Conservation (phyloP, 2,888 invertebrate species). For the Danaus chrysippus region DNA sequence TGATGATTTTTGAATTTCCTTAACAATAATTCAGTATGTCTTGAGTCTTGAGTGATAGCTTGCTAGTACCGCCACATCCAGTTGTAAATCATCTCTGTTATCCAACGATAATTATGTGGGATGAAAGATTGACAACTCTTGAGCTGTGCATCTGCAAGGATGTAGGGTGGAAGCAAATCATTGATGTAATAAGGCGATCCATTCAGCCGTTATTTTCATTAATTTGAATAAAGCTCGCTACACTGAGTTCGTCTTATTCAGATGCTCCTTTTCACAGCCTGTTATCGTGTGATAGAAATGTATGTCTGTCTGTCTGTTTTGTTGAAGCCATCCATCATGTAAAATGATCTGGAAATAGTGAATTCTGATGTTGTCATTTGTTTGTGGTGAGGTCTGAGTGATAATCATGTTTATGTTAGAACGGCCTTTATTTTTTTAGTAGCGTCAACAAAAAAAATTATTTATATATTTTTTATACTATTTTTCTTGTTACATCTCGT, state of each 20-base stretch:
- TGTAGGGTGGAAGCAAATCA: constrained; percentile 38
- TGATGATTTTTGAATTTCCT: no score
- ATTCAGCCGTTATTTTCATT: constrained; percentile 25
- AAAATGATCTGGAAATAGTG: neutral
- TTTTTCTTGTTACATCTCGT: no score
- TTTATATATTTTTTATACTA: neutral
- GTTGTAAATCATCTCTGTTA: constrained; percentile 36
- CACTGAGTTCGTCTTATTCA: constrained; percentile 5
- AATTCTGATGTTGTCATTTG: constrained; percentile 47
- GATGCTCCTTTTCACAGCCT: neutral
- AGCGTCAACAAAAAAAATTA: constrained; percentile 15
- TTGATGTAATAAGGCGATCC: constrained; percentile 35
- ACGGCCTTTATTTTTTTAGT: constrained; percentile 44
- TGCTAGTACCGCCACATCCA: constrained; percentile 34
- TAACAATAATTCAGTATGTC: no score
- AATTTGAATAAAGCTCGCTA: neutral
- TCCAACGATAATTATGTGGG: constrained; percentile 70
- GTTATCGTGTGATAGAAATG: no score
- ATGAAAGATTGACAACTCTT: constrained; percentile 68
- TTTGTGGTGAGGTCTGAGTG: constrained; percentile 55
- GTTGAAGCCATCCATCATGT: no score
- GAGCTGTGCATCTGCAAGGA: constrained; percentile 46
- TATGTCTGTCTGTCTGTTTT: no score
- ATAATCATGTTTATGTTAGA: constrained; percentile 71
- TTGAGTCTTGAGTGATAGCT: neutral